Percentiles rank a stretch among this genome's conserved stretches.
Conservation (phyloP, 2,888 invertebrate species). For the Molanna angustata region DNA sequence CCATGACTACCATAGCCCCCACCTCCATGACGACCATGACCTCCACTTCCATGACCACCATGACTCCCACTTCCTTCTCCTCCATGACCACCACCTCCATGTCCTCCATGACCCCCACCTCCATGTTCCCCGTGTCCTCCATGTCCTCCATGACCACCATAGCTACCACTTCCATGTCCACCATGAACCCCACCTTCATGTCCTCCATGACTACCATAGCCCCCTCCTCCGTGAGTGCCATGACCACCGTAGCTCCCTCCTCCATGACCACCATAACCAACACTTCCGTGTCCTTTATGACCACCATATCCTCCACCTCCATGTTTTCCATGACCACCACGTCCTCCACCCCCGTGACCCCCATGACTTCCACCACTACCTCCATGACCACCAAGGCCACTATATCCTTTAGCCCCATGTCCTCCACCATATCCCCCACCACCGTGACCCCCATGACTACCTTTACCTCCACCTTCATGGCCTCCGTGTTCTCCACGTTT, state of each 20-base stretch:
- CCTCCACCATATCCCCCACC: constrained; percentile 3
- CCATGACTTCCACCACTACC: constrained; percentile 21
- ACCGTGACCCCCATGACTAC: constrained; percentile 7
- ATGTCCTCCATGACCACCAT: constrained; percentile 7
- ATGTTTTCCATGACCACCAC: constrained; percentile 1
- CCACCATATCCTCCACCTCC: constrained; percentile 14
- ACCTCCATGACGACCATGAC: constrained; percentile 16
- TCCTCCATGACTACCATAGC: constrained; percentile 16
- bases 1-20: constrained; percentile 26
- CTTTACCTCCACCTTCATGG: constrained; percentile 6
- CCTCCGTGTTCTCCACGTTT: constrained; percentile 15
- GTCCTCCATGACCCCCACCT: constrained; percentile 5
- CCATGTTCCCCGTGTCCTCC: constrained; percentile 7
- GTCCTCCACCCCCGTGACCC: constrained; percentile 19
- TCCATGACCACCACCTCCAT: constrained; percentile 20
- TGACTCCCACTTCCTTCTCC: constrained; percentile 22
- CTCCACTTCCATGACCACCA: constrained; percentile 25
- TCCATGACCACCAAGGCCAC: constrained; percentile 31
- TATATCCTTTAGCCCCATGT: constrained; percentile 5
- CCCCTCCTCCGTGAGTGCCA: constrained; percentile 22
- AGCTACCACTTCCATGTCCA: constrained; percentile 10
- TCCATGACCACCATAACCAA: constrained; percentile 7
- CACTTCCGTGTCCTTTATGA: not conserved
- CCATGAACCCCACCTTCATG: constrained; percentile 12
- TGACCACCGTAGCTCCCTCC: constrained; percentile 29